Base-by-base conservation (phyloP, 2,113 vertebrate genomes). In the Xiphophorus hellerii region DNA sequence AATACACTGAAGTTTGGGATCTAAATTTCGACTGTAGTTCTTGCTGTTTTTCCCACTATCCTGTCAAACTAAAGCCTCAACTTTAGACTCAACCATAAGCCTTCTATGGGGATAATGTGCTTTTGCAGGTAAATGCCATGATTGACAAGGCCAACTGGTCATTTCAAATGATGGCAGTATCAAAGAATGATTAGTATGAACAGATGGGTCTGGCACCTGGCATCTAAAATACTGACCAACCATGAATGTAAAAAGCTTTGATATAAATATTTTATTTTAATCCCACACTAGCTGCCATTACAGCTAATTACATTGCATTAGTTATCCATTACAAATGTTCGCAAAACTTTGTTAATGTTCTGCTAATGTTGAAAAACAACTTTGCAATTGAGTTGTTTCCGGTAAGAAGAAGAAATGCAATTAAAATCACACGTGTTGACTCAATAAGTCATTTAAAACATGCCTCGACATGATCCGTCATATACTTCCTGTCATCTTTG, bases 1-100 rank as follows among this genome's bases (percentile, higher is more conserved):
- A 84, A 88, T 48, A 80, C 75, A 82, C 71, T 33, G 71, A 82
- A 82, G 77, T 74, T 74, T 69, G 78, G 71, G 37, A 71, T 67
- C 42, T 61, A 78, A 76, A 82, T 42, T 51, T 83, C 54, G 68
- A 22, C 42, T 31, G 6, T 51, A 66, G 51, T 71, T 54, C 66
- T 62, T n/a, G 66, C 54, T 74, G 33, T 74, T 63, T 44, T 75
- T 30, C 74, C 28, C 25, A 35, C 35, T 48, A 5, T 75, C 62
- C 25, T 70, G 31, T 76, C 54, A 77, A 74, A 81, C 37, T 78
- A 42, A 66, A 74, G 31, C 31, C 31, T 33, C 31, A 74, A 81
- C 37, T 78, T 51, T 61, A 61, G 37, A 30, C 39, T 65, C 60
- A 72, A 58, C 69, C 14, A 31, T 8, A 22, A 14, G 20, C 25